These are phyloP conservation scores for Plestiodon gilberti DNA, from an alignment of 2,113 vertebrate species.

Conservation along the genomic window DNA sequence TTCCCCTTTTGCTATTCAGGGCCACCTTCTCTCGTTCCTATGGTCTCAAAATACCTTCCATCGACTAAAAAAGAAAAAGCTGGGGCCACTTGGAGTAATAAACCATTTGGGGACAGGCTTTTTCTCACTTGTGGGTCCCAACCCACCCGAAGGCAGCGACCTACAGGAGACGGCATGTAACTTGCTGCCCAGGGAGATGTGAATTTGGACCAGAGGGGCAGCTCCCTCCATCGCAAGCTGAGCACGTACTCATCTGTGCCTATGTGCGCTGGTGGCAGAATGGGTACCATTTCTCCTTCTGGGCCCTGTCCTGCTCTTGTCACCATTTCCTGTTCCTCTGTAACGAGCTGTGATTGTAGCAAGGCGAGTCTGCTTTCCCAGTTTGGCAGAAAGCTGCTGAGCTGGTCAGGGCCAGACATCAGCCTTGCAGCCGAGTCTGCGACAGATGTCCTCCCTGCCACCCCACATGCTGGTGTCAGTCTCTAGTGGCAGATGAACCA, in stretches of 20 bases:
- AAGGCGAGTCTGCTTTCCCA: neutral
- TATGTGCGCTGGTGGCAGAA: fast-evolving
- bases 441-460: no score
- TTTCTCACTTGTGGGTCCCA: neutral
- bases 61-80: no score
- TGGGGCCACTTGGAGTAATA: no score
- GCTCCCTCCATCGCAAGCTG: fast-evolving
- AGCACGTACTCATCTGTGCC: fast-evolving
- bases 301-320: neutral
- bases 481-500: no score
- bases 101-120: no score
- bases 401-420: neutral
- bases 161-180: no score
- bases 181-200: neutral
- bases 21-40: neutral
- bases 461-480: neutral
- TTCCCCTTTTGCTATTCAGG: neutral
- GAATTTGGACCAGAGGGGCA: neutral
- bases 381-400: neutral
- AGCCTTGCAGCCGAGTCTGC: neutral
- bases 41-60: no score
- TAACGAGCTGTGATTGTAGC: neutral
- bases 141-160: neutral
- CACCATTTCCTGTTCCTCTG: neutral
- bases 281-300: neutral